Evolutionary conservation across 2,113 vertebrate species (phyloP), one percentile per base, ranked within the genome.

Genomic region (Rhea americana): DNA sequence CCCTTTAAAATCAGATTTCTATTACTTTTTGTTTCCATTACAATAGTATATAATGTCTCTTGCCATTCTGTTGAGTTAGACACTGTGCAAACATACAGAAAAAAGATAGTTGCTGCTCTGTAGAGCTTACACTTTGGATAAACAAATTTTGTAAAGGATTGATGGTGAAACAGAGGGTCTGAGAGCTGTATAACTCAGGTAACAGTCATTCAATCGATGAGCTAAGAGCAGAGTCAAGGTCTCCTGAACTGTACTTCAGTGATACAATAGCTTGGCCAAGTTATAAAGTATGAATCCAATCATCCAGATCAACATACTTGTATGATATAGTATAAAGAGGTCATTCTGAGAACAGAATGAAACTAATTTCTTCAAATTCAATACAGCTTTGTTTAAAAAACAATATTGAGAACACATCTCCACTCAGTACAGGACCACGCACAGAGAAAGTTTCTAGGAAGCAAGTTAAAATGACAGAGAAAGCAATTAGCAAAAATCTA

Each of bases 381-480:
- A 10, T 35, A 6, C 3, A 39, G 2, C 2, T 61, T 58, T 53
- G 1, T 70, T 76, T 19, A 32, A 80, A 72, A 73, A 67, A 3
- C 1, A 9, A 7, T 56, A 47, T 9, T 28, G 30, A 18, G 20
- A 87, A n/a, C 9, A 39, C 5, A n/a, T 58, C 10, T 80, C 61
- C 20, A 17, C 11, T 30, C 17, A 30, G 1, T 24, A 12, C 0
- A 21, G 5, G 25, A 22, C 5, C 61, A 1, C 16, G 7, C 35
- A 24, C 2, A 2, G 16, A 48, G 9, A 53, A 70, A 67, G 2
- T 9, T 68, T 86, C 41, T 51, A 59, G 30, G 12, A 75, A 3
- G 3, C 2, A 25, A 59, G 4, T 35, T 32, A 3, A 9, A 74
- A 45, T 13, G 11, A 13, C 3, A 63, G 41, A 58, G 20, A 58